Evolutionary conservation across 2,888 invertebrate genomes (phyloP).

Genomic region (Pocota personata): DNA sequence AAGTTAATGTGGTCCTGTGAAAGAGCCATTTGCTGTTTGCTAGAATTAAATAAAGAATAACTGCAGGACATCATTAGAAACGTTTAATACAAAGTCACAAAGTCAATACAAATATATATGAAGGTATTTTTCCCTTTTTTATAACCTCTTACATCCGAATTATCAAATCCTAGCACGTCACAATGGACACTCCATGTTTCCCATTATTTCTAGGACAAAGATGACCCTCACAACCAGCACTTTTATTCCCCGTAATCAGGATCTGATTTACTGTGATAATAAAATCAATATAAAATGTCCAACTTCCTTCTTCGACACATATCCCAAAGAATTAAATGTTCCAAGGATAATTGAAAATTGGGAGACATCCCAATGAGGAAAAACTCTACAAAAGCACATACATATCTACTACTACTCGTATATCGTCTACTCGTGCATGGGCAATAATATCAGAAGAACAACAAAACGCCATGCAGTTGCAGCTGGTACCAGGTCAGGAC

Average conservation of each 20-base stretch:
- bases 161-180: neutral
- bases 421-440: neutral
- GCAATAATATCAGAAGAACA: neutral
- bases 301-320: constrained; percentile 29
- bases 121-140: neutral
- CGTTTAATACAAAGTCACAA: too few relatives aligned
- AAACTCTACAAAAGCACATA: neutral
- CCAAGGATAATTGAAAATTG: constrained; percentile 64
- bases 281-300: constrained; percentile 50
- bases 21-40: too few relatives aligned
- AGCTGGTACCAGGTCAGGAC: constrained; percentile 19
- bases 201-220: neutral
- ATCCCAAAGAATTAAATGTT: constrained; percentile 59
- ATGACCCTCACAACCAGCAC: neutral
- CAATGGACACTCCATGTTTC: neutral
- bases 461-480: constrained; percentile 36
- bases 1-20: too few relatives aligned
- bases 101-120: neutral
- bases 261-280: constrained; percentile 41
- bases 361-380: constrained; percentile 12
- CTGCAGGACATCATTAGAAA: too few relatives aligned
- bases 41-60: too few relatives aligned
- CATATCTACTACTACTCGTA: neutral
- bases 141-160: neutral
- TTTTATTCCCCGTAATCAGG: neutral